Base-by-base conservation (phyloP, 2,888 invertebrate species). In the Megamerina dolium region DNA sequence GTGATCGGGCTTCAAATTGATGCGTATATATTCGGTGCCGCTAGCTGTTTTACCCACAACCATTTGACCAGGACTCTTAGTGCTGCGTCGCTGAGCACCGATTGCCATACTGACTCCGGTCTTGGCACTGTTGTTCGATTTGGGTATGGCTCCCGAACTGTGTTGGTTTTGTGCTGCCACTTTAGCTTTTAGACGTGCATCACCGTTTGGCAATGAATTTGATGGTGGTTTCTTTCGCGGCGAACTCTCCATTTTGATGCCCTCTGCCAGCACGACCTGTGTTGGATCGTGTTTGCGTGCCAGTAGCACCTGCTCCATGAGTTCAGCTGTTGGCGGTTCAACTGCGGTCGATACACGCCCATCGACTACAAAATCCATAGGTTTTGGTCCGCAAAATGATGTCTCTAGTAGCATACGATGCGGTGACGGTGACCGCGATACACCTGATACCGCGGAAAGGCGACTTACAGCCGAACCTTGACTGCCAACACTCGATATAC, bases 361-460 rank as follows among this genome's bases (percentile, higher is more conserved):
- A 37, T 74, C 77, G 2, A 72, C 70, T 64, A 72, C 56, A 74
- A 74, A 37, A 71, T 79, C 64, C 47, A 80, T 72, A 1, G 87
- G 85, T 61, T 87, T 88, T 37, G 83, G 85, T 2, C 91, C 91
- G 69, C 90, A 91, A 68, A 92, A 92, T 0, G 90, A 90, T 1
- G 91, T 92, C 73, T 91, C 91, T 45, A 91, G 75, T 42, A 90
- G 75, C 82, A 89, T 88, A 68, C 85, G 86, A 74, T 91, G 90
- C n/a, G 91, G 91, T 12, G 90, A 90, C 3, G 91, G 89, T 21
- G 85, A 86, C 48, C 87, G 79, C 5, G 82, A 82, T 1, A 72
- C 56, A 2, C 75, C 77, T 2, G 78, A 78, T 33, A 76, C 67
- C 16, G 76, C 75, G 2, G 78, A 79, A 34, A 78, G 61, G 47